Percentiles rank a stretch among this genome's conserved stretches.
phyloP scores from a whole-genome alignment of 2,888 invertebrate genomes.

The Sarcophaga carnaria region DNA sequence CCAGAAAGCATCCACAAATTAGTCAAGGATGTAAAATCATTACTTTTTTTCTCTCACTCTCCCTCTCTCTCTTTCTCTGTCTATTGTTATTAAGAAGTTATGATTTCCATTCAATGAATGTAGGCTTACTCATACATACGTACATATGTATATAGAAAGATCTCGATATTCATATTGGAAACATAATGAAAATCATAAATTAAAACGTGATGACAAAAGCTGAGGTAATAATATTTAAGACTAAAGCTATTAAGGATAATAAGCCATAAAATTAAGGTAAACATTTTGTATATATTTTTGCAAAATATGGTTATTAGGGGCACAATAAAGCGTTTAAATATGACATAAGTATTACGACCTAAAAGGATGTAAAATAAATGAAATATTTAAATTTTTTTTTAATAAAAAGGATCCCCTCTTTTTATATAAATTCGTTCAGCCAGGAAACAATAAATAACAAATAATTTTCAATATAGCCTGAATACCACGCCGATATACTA shows the following conservation, averaged over 20 bases:
- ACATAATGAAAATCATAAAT: conserved; percentile 60
- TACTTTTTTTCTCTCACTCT: not conserved
- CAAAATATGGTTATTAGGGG: not conserved
- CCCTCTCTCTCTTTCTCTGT: too few relatives aligned
- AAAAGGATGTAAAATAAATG: too few relatives aligned
- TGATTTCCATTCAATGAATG: not conserved
- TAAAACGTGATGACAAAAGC: not conserved
- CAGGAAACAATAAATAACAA: too few relatives aligned
- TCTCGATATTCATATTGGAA: conserved; percentile 32
- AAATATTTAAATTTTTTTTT: too few relatives aligned
- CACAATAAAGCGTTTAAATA: not conserved
- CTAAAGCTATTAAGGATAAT: conserved; percentile 46
- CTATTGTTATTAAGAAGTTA: not conserved
- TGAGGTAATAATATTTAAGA: conserved; percentile 11
- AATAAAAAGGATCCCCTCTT: too few relatives aligned
- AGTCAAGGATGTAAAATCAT: not conserved
- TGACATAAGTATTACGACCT: too few relatives aligned
- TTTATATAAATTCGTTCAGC: too few relatives aligned
- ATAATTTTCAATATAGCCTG: too few relatives aligned
- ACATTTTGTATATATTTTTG: conserved; percentile 10
- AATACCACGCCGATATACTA: too few relatives aligned
- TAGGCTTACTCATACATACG: too few relatives aligned
- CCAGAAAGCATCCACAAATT: too few relatives aligned
- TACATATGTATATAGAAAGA: too few relatives aligned
- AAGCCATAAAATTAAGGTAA: conserved; percentile 68